phyloP scores from a whole-genome alignment of 1,140 invertebrate genomes.

The Drosophila ogumai region DNA sequence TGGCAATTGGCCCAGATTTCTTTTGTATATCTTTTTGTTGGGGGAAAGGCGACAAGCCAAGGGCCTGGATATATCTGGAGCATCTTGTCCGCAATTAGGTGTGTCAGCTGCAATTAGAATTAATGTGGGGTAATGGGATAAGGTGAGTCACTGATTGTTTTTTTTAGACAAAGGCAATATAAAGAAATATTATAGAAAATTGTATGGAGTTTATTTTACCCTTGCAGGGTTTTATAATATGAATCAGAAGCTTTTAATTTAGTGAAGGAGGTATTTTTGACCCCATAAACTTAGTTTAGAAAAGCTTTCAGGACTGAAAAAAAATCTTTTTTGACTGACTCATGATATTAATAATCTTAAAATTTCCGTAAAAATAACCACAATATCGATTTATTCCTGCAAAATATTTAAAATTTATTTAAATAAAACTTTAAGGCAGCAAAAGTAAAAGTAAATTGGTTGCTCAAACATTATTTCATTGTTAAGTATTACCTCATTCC shows the following conservation, averaged over 20 bases:
- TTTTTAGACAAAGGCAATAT: neutral
- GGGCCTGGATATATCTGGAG: constrained; percentile 45
- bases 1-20: constrained; percentile 75
- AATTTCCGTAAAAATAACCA: no score
- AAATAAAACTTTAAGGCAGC: neutral
- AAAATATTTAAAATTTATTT: neutral
- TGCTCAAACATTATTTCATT: neutral
- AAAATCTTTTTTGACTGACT: no score
- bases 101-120: constrained; percentile 54
- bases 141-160: constrained; percentile 6
- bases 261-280: no score
- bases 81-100: constrained; percentile 55
- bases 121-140: constrained; percentile 8
- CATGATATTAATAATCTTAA: no score
- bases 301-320: no score
- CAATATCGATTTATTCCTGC: no score
- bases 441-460: neutral
- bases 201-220: neutral
- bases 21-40: neutral
- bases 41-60: constrained; percentile 26
- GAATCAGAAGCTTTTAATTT: no score
- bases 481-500: neutral
- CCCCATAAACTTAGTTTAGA: no score
- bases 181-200: neutral
- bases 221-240: no score